A percentile compares a stretch with the other conserved stretches of the same genome.
Evolutionary conservation across 2,888 invertebrate genomes (phyloP).

Genomic region (Xanthorhoe designata): DNA sequence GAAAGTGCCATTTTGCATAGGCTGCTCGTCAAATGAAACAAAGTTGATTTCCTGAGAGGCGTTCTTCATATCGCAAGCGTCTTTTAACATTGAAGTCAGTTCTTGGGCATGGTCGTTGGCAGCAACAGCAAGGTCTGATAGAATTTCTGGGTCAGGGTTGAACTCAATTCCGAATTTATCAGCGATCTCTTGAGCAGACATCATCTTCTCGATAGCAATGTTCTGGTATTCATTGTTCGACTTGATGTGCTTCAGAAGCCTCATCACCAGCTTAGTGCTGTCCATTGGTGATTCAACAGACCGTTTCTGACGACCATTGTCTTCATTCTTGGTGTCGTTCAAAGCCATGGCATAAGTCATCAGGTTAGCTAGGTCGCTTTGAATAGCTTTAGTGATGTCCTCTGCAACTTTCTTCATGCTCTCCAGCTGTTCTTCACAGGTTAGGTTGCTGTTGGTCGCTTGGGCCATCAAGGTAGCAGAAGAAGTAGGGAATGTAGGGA

Average conservation of each 20-base stretch:
- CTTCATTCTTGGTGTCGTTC: slow-evolving; percentile 39
- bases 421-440: slow-evolving; percentile 71
- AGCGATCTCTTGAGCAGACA: slow-evolving; percentile 80
- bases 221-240: slow-evolving; percentile 77
- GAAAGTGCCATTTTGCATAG: slow-evolving; percentile 50
- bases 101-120: slow-evolving; percentile 74
- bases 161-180: slow-evolving; percentile 77
- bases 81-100: slow-evolving; percentile 64
- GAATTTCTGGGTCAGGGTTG: slow-evolving; percentile 72
- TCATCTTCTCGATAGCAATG: slow-evolving; percentile 81
- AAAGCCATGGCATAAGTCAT: slow-evolving; percentile 60
- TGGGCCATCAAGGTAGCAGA: slow-evolving; percentile 70
- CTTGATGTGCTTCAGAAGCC: slow-evolving; percentile 75
- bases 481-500: slow-evolving; percentile 54
- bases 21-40: slow-evolving; percentile 45
- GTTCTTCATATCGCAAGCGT: slow-evolving; percentile 60
- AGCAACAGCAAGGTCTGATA: slow-evolving; percentile 70
- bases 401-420: slow-evolving; percentile 72
- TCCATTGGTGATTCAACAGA: slow-evolving; percentile 73
- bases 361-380: slow-evolving; percentile 71
- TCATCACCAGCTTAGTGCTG: slow-evolving; percentile 68
- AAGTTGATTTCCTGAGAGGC: slow-evolving; percentile 49
- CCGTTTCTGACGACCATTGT: slow-evolving; percentile 64
- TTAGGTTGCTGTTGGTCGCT: slow-evolving; percentile 62
- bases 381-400: slow-evolving; percentile 64